These are phyloP conservation scores for Metalampra italica DNA, from an alignment of 2,888 invertebrate species.

Conservation along the genomic window DNA sequence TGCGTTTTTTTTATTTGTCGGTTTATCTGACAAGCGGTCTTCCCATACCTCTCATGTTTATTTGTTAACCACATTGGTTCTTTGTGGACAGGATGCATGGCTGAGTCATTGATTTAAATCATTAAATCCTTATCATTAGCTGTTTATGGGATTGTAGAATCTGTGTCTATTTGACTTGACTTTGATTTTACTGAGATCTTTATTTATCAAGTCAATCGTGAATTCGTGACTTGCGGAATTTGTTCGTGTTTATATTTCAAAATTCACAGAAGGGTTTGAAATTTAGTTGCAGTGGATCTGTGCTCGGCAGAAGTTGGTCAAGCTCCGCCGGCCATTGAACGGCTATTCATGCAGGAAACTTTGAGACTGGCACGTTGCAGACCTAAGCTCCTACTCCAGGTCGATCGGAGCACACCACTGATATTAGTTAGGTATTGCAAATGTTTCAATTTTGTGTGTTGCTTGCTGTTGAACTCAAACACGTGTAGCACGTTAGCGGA, in stretches of 20 bases:
- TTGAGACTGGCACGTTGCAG: slow-evolving; percentile 12
- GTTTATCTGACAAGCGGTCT: too few relatives aligned
- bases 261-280: slow-evolving; percentile 5
- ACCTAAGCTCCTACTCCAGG: not conserved
- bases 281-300: slow-evolving; percentile 4
- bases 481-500: too few relatives aligned
- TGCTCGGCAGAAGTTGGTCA: slow-evolving; percentile 15
- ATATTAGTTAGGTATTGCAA: slow-evolving; percentile 1
- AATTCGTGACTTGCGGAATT: not conserved
- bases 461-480: not conserved
- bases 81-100: too few relatives aligned
- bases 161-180: not conserved
- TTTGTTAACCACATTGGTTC: too few relatives aligned
- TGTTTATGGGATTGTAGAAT: not conserved
- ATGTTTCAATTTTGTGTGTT: not conserved
- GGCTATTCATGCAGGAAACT: slow-evolving; percentile 17
- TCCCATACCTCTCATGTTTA: too few relatives aligned
- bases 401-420: not conserved
- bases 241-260: not conserved
- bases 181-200: not conserved
- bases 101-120: too few relatives aligned
- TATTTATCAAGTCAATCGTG: not conserved
- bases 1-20: too few relatives aligned
- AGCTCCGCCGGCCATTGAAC: slow-evolving; percentile 12
- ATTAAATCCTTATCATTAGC: not conserved